A percentile compares a stretch with the other conserved stretches of the same genome.
Conservation (phyloP, 2,797 vertebrate species). For the Thalassophryne amazonica region DNA sequence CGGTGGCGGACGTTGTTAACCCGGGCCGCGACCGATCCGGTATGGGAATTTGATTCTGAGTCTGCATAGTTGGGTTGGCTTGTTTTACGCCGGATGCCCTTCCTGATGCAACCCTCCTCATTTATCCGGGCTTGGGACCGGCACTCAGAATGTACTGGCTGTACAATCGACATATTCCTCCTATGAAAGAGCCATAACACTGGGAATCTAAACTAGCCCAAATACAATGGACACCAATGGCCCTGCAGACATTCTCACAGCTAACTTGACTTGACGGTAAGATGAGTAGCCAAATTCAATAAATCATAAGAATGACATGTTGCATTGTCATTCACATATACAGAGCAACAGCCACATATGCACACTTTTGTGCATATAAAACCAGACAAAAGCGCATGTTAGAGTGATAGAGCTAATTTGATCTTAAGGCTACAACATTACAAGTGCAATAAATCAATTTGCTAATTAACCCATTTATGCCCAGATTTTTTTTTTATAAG, state of each 20-base stretch:
- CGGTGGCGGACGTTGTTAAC: too few species aligned
- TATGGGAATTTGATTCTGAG: too few species aligned
- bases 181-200: slow-evolving; percentile 34
- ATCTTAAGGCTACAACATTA: not conserved
- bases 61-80: too few species aligned
- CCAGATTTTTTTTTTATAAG: too few species aligned
- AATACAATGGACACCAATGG: slow-evolving; percentile 43
- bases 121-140: too few species aligned
- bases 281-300: slow-evolving; percentile 48
- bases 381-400: slow-evolving; percentile 34
- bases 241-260: not conserved
- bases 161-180: too few species aligned
- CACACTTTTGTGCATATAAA: slow-evolving; percentile 4
- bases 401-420: slow-evolving; percentile 3
- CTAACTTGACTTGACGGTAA: too few species aligned
- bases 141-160: too few species aligned
- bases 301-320: slow-evolving; percentile 63
- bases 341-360: not conserved
- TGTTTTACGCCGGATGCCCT: too few species aligned
- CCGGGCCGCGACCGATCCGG: too few species aligned
- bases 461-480: too few species aligned
- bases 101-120: too few species aligned
- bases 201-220: slow-evolving; percentile 53
- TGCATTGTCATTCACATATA: slow-evolving; percentile 53
- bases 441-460: slow-evolving; percentile 24